Evolutionary conservation across 2,888 invertebrate species (phyloP).

Genomic region (Mycalesis mineus): DNA sequence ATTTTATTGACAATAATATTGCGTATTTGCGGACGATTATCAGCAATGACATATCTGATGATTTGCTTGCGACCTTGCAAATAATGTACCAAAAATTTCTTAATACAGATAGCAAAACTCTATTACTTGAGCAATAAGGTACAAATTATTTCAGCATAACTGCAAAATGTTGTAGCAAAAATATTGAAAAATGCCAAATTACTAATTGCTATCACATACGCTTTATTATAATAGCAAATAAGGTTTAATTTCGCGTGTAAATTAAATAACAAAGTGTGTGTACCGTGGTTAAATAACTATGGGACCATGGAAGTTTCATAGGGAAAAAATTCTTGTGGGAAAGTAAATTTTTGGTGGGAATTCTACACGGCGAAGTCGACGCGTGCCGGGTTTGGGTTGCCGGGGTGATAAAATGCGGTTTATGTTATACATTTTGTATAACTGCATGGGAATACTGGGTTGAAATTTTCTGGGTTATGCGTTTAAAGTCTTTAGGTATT

Average conservation of each 20-base stretch:
- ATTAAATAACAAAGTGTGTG: not conserved
- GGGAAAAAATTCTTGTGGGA: slow-evolving; percentile 46
- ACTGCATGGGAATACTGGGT: not conserved
- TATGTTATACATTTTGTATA: slow-evolving; percentile 1
- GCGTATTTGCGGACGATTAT: no score
- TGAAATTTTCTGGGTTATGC: no score
- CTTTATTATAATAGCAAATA: not conserved
- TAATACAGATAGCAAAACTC: not conserved
- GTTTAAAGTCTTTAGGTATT: no score
- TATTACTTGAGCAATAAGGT: not conserved
- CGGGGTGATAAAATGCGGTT: slow-evolving; percentile 9
- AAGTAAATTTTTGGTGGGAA: slow-evolving; percentile 42
- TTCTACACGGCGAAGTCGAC: slow-evolving; percentile 24
- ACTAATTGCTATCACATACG: not conserved
- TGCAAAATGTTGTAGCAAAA: not conserved
- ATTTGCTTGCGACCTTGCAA: slow-evolving; percentile 6
- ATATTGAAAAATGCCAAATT: not conserved
- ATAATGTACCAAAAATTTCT: slow-evolving; percentile 19
- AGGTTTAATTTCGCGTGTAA: slow-evolving; percentile 7
- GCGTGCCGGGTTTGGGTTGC: slow-evolving; percentile 25
- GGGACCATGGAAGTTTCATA: slow-evolving; percentile 33
- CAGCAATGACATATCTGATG: no score
- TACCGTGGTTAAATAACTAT: slow-evolving; percentile 22
- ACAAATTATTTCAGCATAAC: not conserved
- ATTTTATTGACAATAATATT: no score